Evolutionary conservation across 2,888 invertebrate genomes (phyloP).

Genomic region (Nycteola revayana): DNA sequence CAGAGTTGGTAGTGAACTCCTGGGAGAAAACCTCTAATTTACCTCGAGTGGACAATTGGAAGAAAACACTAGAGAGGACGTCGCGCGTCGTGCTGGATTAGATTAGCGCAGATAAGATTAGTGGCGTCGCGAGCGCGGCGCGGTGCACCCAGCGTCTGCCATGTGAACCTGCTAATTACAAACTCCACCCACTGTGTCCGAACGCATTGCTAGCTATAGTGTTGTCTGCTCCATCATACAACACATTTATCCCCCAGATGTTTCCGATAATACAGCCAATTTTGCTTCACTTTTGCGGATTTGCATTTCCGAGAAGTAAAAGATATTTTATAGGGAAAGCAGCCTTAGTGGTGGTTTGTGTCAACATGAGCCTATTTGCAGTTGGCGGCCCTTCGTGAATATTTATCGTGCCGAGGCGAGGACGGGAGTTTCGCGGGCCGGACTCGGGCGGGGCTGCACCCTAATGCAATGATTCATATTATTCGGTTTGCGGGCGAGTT

Average conservation of each 20-base stretch:
- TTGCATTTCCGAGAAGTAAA: no score
- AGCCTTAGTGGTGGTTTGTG: no score
- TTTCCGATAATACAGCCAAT: no score
- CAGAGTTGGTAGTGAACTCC: slow-evolving; percentile 58
- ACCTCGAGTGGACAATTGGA: slow-evolving; percentile 78
- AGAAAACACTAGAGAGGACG: slow-evolving; percentile 78
- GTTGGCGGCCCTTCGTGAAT: slow-evolving; percentile 56
- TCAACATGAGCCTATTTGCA: slow-evolving; percentile 7
- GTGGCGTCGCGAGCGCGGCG: slow-evolving; percentile 51
- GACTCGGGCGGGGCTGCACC: slow-evolving; percentile 79
- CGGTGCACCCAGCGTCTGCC: slow-evolving; percentile 44
- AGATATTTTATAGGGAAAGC: no score
- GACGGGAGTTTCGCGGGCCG: slow-evolving; percentile 59
- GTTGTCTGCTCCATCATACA: no score
- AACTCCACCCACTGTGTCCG: slow-evolving; percentile 32
- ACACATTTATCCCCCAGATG: no score
- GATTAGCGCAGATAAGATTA: slow-evolving; percentile 78
- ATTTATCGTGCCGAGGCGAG: slow-evolving; percentile 48
- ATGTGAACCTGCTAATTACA: slow-evolving; percentile 64
- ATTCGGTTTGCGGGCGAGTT: slow-evolving; percentile 82
- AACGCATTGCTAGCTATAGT: no score
- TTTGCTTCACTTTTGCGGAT: no score
- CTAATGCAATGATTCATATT: slow-evolving; percentile 82
- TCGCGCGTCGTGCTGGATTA: slow-evolving; percentile 72
- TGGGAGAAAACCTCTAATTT: slow-evolving; percentile 74